A percentile compares a stretch with the other conserved stretches of the same genome.
phyloP scores from a whole-genome alignment of 2,797 vertebrate genomes.

The Phylloscopus collybita region DNA sequence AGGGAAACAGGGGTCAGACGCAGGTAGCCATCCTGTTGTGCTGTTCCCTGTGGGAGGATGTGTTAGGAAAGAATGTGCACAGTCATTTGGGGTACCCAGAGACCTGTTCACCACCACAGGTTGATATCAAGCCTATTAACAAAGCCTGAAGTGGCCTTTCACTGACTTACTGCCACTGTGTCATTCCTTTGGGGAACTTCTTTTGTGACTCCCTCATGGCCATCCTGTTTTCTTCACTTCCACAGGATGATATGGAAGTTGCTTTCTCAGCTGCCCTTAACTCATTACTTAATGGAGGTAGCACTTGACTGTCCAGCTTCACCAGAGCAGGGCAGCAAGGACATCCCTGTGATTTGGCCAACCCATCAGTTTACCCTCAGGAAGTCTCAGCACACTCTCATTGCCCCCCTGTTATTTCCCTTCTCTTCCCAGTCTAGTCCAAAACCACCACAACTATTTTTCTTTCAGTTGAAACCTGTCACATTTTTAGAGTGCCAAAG shows the following conservation, averaged over 20 bases:
- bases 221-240: background rate
- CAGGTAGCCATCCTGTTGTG: background rate
- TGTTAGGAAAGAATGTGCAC: background rate
- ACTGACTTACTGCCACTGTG: background rate
- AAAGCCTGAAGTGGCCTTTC: background rate
- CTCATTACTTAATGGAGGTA: background rate
- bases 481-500: background rate
- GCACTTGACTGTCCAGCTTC: background rate
- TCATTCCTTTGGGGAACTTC: background rate
- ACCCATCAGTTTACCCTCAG: background rate
- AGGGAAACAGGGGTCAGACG: background rate
- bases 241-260: background rate
- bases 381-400: background rate
- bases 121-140: background rate
- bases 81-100: background rate
- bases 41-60: background rate
- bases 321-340: background rate
- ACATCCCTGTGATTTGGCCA: background rate
- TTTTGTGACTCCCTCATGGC: background rate
- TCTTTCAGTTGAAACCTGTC: background rate
- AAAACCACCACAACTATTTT: background rate
- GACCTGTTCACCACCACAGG: background rate
- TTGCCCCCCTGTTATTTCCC: background rate
- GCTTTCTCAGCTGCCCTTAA: background rate
- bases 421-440: background rate